Conservation (phyloP, 2,888 invertebrate species). For the Diarsia dahlii region DNA sequence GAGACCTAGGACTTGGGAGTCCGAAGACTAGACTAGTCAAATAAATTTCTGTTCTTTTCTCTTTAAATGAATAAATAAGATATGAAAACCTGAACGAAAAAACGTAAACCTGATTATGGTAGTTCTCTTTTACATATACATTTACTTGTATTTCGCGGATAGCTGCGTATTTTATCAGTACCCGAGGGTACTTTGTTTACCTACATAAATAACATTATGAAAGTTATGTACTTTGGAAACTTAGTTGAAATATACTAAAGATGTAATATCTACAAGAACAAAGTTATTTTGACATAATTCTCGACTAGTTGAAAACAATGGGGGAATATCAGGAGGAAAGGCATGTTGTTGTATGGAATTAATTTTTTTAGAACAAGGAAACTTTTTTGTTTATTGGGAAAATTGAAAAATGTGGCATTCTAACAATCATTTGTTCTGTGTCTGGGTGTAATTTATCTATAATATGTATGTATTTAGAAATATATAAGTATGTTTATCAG, state of each 20-base stretch:
- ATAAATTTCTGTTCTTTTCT: background rate
- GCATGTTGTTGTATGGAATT: constrained; percentile 1
- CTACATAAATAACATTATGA: constrained; percentile 66
- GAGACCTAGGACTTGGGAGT: too few species aligned
- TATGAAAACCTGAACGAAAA: too few species aligned
- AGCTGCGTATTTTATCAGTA: constrained; percentile 61
- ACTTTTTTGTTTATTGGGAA: background rate
- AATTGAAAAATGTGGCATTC: background rate
- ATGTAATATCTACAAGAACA: constrained; percentile 54
- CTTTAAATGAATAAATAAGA: background rate
- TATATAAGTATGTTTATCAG: too few species aligned
- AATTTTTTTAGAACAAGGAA: constrained; percentile 13
- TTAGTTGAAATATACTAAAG: constrained; percentile 67
- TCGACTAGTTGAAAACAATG: constrained; percentile 43
- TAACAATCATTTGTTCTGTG: too few species aligned
- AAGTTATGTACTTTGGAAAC: constrained; percentile 64
- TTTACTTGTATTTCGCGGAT: constrained; percentile 59
- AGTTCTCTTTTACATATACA: constrained; percentile 40
- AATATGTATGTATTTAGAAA: too few species aligned
- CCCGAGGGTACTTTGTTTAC: constrained; percentile 59
- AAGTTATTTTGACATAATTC: constrained; percentile 57
- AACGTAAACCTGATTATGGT: constrained; percentile 56
- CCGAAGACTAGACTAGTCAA: too few species aligned
- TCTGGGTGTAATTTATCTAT: too few species aligned
- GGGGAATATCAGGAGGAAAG: background rate